Conservation (phyloP, 1,140 invertebrate genomes). For the Gryon sp. region DNA sequence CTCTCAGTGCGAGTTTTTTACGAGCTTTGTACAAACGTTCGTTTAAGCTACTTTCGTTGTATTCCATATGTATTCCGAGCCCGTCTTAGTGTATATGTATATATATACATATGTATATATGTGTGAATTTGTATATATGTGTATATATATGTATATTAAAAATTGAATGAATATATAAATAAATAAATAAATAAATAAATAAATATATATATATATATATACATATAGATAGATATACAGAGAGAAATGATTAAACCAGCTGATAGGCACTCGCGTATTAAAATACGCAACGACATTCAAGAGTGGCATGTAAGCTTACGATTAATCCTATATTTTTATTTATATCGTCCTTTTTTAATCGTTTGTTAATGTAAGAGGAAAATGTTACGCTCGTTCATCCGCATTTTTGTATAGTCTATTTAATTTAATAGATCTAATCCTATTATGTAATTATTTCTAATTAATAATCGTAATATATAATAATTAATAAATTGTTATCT, state of each 20-base stretch:
- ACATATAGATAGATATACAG: conserved; percentile 21
- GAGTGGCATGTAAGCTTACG: conserved; percentile 52
- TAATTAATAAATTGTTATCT: too few species aligned
- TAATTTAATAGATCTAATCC: too few species aligned
- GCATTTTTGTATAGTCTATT: too few species aligned
- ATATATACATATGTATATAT: conserved; percentile 48
- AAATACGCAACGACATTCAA: conserved; percentile 32
- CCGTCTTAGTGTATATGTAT: conserved; percentile 46
- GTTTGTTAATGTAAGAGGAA: conserved; percentile 24
- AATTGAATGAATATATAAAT: too few species aligned
- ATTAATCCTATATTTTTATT: conserved; percentile 23
- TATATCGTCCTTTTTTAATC: conserved; percentile 25
- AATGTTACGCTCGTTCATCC: too few species aligned
- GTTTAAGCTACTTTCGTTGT: conserved; percentile 50
- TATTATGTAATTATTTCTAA: too few species aligned
- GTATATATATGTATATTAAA: conserved; percentile 46
- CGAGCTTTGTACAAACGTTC: conserved; percentile 57
- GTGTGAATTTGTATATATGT: conserved; percentile 36
- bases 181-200: conserved; percentile 6
- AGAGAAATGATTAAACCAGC: conserved; percentile 46
- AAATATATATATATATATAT: conserved; percentile 38
- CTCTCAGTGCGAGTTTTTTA: conserved; percentile 28
- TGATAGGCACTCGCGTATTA: conserved; percentile 40
- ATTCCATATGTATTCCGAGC: conserved; percentile 52
- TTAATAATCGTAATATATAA: too few species aligned